Base-by-base conservation (phyloP, 2,888 invertebrate genomes). In the Phanerotoma sp. region DNA sequence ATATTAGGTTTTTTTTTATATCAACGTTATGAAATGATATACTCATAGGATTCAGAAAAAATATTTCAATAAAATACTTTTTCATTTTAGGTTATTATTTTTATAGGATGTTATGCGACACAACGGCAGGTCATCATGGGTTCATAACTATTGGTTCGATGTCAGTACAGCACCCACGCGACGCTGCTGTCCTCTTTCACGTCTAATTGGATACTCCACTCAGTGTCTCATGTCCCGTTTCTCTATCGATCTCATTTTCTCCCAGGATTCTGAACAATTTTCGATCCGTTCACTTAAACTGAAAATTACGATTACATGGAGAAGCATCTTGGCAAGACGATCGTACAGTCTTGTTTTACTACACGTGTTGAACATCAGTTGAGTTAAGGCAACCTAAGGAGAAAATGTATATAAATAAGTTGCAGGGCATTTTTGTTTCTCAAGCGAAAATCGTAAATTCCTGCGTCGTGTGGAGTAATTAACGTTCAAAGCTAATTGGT, bases 81-180 rank as follows among this genome's bases (percentile, higher is more conserved):
- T n/a, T n/a, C n/a, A n/a, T n/a, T n/a, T n/a, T n/a, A n/a, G n/a
- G n/a, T n/a, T n/a, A n/a, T n/a, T n/a, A n/a, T 35, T 16, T 16
- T 20, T 30, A 28, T 16, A 16, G 9, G 13, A 18, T 22, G 22
- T 13, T 18, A 18, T n/a, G 30, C 25, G 28, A 35, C 42, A 32
- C 49, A 40, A 53, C 48, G 63, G 58, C 60, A 57, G 66, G 62
- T 67, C 62, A 61, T 66, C 22, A 62, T 58, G 52, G 65, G 64
- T 66, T 67, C 65, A 64, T 69, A 69, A 69, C 67, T 69, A 68
- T 66, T 62, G 61, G 60, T 61, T 57, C 52, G 53, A 54, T 53
- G 57, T 60, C 57, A 35, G 35, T 15, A n/a, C 58, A 59, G 65
- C 68, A 55, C 58, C 63, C 62, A 64, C 63, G 61, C 58, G 59